Evolutionary conservation across 2,113 vertebrate genomes (phyloP), one percentile per base, ranked within the genome.

Genomic region (Peromyscus polionotus): DNA sequence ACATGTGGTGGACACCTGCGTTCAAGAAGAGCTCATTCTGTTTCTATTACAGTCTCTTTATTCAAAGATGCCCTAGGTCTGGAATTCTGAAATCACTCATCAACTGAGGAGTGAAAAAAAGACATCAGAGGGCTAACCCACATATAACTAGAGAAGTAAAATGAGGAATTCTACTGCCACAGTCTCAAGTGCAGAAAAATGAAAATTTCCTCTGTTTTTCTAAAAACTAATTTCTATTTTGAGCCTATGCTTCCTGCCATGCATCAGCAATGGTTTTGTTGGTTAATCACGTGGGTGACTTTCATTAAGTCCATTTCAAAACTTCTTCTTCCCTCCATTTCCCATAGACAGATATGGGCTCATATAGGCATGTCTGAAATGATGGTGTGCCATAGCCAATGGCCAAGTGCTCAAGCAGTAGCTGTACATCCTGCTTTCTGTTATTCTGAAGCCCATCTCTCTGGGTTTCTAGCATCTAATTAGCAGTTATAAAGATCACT

Each of bases 151-250:
- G 48, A 48, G 83, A 67, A 67, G 39, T n/a, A 87, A 76, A 45
- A 76, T 45, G 4, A n/a, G 45, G 77, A 83, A 28, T 79, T 85
- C 88, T 93, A 51, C 28, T 79, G 84, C 22, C 36, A 9, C 83
- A 61, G 36, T 75, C 11, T 73, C 17, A 16, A 42, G 7, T 68
- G 48, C 31, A 17, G 28, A 90, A 77, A 90, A 87, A 36, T 83
- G 9, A 81, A 81, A 75, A 31, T 45, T 45, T 24, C 11, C 7
- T 63, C 33, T 81, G 45, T 87, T 9, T 36, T 75, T 72, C 54
- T 83, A 54, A 16, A 67, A 68, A 57, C 6, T 89, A 89, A 93
- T 93, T 89, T 97, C 36, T 81, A 48, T 26, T 76, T 93, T 4
- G 7, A 86, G 26, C 7, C 7, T 77, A 4, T 28, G 26, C 88